Evolutionary conservation across 2,888 invertebrate species (phyloP).

Genomic region (Acronicta alni): DNA sequence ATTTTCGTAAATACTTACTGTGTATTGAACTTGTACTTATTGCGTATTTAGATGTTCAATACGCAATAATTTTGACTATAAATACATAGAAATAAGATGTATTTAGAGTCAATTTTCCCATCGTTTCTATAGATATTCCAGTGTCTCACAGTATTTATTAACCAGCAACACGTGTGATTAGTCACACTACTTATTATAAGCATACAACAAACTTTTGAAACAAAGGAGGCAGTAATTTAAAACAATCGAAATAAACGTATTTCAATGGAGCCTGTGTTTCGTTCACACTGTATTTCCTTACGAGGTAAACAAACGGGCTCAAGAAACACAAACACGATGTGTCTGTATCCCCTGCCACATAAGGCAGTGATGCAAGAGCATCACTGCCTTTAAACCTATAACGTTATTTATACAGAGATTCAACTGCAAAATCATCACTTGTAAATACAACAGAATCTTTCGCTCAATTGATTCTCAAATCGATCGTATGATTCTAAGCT

Average conservation of each 20-base stretch:
- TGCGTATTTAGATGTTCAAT: too few relatives aligned
- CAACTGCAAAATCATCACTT: conserved; percentile 34
- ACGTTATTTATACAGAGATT: conserved; percentile 15
- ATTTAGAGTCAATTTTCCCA: too few relatives aligned
- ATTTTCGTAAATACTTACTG: too few relatives aligned
- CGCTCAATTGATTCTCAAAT: conserved; percentile 3
- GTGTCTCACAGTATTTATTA: conserved; percentile 6
- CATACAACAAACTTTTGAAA: conserved; percentile 11
- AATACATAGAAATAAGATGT: too few relatives aligned
- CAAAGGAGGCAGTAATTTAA: conserved; percentile 26
- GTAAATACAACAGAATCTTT: conserved; percentile 28
- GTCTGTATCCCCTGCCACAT: conserved; percentile 24
- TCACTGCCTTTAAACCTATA: conserved; percentile 33
- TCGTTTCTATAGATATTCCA: too few relatives aligned
- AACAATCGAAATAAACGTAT: conserved; percentile 41
- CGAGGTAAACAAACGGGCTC: conserved; percentile 44
- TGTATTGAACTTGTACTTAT: too few relatives aligned
- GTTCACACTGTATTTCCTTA: conserved; percentile 45
- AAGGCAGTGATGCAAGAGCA: conserved; percentile 42
- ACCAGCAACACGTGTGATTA: conserved; percentile 29
- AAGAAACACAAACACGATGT: conserved; percentile 41
- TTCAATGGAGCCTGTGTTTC: conserved; percentile 30
- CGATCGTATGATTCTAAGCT: neutral
- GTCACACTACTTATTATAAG: conserved; percentile 23
- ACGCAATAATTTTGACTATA: too few relatives aligned